Conservation (phyloP, 2,113 vertebrate species). For the Odontesthes bonariensis region DNA sequence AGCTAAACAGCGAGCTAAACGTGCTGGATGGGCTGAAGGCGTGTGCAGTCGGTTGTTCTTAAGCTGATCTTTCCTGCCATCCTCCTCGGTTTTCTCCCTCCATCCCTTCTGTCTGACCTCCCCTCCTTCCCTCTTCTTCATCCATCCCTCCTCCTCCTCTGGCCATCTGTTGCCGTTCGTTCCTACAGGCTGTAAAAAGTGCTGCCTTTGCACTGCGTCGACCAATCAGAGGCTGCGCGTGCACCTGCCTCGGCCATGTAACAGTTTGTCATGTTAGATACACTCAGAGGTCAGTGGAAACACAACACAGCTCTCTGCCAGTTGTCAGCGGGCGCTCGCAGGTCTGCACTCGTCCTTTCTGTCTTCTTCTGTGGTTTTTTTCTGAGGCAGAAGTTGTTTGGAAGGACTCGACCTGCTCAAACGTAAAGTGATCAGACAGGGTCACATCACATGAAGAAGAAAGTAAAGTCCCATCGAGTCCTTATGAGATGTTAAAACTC, state of each 20-base stretch:
- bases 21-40: too few species aligned
- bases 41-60: too few species aligned
- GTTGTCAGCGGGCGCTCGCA: constrained; percentile 53
- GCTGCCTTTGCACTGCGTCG: constrained; percentile 50
- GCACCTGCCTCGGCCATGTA: constrained; percentile 58
- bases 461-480: too few species aligned
- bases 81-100: neutral
- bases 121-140: neutral
- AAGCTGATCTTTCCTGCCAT: neutral
- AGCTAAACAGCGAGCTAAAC: too few species aligned
- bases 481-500: too few species aligned
- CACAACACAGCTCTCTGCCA: too few species aligned
- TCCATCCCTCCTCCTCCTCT: neutral
- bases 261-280: constrained; percentile 60
- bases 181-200: constrained; percentile 63
- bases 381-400: too few species aligned
- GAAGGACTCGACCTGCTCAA: too few species aligned
- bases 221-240: constrained; percentile 45
- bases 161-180: constrained; percentile 72
- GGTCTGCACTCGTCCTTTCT: constrained; percentile 28
- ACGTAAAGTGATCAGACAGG: too few species aligned
- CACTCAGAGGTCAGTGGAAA: constrained; percentile 54
- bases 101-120: neutral
- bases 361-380: neutral
- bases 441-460: too few species aligned